A percentile compares a stretch with the other conserved stretches of the same genome.
Conservation (phyloP, 2,888 invertebrate genomes). For the Muscina levida region DNA sequence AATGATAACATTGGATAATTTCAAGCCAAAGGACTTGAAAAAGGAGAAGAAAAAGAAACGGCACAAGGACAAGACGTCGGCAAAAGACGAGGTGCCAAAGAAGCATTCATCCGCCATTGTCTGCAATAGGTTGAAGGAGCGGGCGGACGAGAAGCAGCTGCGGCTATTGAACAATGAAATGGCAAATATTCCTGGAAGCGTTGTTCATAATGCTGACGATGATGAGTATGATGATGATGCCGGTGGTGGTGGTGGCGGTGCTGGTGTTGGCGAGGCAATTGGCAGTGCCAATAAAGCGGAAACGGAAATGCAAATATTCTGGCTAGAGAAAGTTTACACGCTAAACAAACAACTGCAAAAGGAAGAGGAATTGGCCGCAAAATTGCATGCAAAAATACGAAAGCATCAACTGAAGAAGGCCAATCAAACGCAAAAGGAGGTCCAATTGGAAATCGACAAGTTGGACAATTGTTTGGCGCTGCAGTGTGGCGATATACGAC, state of each 20-base stretch:
- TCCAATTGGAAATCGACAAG: constrained; percentile 73
- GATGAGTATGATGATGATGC: constrained; percentile 1
- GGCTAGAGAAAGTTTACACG: constrained; percentile 87
- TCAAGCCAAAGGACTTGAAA: constrained; percentile 52
- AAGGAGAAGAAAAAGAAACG: constrained; percentile 62
- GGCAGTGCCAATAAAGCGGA: constrained; percentile 56
- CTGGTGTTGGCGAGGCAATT: not conserved
- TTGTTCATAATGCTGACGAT: not conserved
- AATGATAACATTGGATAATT: constrained; percentile 48
- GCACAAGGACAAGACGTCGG: constrained; percentile 48
- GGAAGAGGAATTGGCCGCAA: constrained; percentile 87
- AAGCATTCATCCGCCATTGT: constrained; percentile 69
- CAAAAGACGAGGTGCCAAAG: not conserved
- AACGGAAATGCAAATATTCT: constrained; percentile 82
- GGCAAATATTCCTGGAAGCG: constrained; percentile 26
- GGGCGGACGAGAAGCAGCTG: not conserved
- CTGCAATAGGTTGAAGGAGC: constrained; percentile 75
- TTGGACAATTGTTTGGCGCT: constrained; percentile 81
- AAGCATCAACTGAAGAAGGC: constrained; percentile 80
- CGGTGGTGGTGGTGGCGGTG: not conserved
- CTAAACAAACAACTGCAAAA: constrained; percentile 87
- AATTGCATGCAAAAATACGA: constrained; percentile 84
- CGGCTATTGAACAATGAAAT: constrained; percentile 12
- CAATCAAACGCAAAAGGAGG: constrained; percentile 74
- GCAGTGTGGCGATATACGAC: constrained; percentile 82